These are phyloP conservation scores for Cyanocitta stelleri DNA, from an alignment of 2,113 vertebrate genomes.

Conservation along the genomic window DNA sequence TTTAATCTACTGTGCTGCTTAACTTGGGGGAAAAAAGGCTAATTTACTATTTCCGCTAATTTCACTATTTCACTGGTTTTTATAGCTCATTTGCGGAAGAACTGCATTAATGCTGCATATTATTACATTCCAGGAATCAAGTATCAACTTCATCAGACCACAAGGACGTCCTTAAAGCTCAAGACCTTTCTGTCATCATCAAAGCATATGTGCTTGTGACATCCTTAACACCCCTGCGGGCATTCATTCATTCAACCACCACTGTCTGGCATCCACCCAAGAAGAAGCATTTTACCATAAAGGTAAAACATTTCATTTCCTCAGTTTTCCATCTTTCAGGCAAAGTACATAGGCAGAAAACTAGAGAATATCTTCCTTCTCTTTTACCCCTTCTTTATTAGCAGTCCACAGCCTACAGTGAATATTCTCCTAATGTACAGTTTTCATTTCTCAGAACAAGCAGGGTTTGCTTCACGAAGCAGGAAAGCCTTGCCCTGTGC, in stretches of 20 bases:
- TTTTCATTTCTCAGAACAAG: background rate
- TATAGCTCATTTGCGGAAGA: background rate
- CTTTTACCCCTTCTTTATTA: background rate
- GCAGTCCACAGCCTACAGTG: background rate
- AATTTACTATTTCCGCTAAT: background rate
- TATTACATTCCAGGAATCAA: conserved; percentile 56
- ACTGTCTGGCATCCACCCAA: conserved; percentile 75
- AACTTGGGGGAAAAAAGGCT: background rate
- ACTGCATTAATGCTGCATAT: background rate
- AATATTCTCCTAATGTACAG: background rate
- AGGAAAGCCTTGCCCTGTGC: background rate
- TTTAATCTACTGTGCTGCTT: background rate
- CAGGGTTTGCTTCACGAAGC: background rate
- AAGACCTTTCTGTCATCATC: conserved; percentile 78
- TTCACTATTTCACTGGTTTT: background rate
- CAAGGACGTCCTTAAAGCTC: conserved; percentile 41
- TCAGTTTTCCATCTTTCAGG: background rate
- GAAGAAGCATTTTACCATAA: conserved; percentile 70
- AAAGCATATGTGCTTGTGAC: conserved; percentile 88
- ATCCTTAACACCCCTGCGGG: conserved; percentile 83
- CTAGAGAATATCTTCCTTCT: background rate
- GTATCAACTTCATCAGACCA: background rate
- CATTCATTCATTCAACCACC: conserved; percentile 84
- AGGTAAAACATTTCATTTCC: conserved; percentile 70
- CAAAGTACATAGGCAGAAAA: background rate